Base-by-base conservation (phyloP, 2,797 vertebrate genomes). In the Cynopterus sphinx region DNA sequence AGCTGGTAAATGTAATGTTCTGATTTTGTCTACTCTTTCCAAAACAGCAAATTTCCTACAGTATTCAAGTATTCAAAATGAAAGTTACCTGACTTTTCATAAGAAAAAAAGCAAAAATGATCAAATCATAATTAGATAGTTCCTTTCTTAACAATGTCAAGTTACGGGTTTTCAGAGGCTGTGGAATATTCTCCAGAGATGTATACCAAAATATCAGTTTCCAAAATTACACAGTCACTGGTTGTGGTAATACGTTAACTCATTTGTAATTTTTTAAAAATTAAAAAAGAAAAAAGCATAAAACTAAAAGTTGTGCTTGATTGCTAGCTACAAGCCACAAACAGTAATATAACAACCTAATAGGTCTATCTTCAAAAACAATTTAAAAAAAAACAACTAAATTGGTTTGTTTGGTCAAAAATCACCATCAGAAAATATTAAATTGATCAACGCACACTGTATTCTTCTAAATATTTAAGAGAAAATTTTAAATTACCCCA, bases 341-440 rank as follows among this genome's bases (percentile, higher is more conserved):
- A 16, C 24, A 71, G 55, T 41, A 49, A 83, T n/a, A 16, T 84
- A 89, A 74, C 9, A 79, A 79, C 28, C 59, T 89, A 78, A 59
- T 22, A 74, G 28, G 55, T 90, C 49, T 82, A n/a, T 71, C 49
- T 93, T 86, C 36, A 81, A 92, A 85, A 90, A 70, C 21, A 87
- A 78, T 43, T 87, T 4, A 81, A 85, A 70, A 93, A 81, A 26
- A 73, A 68, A 33, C 33, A 17, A 78, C 57, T 70, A 16, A 55
- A 90, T 21, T 90, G 31, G 41, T 21, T 59, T 86, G 19, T 31
- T 79, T 88, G 55, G 28, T 43, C 49, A 73, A 87, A 94, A 83
- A 75, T 41, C 24, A 93, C 19, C 61, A 73, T 89, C 46, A 41
- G 43, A 92, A 59, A 91, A 73, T 39, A 74, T 39, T 83, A 91